Evolutionary conservation across 2,797 vertebrate species (phyloP), one percentile per base, ranked within the genome.

Genomic region (Calcarius lapponicus): DNA sequence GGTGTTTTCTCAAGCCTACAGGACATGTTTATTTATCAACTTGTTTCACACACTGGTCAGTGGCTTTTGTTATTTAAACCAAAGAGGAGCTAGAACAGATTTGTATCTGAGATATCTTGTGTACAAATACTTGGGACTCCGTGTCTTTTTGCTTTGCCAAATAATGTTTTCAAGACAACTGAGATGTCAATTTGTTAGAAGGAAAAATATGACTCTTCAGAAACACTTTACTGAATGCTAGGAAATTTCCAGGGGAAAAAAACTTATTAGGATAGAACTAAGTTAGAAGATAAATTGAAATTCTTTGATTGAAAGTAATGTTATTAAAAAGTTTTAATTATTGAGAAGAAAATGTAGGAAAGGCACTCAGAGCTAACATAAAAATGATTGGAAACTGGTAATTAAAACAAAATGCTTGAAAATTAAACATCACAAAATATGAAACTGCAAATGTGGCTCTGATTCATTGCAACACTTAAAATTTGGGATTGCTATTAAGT

Each of bases 251-350:
- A 92, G 60, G 94, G 88, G 17, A 61, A 61, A 90, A 81, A 62
- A 79, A 17, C 80, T 93, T 97, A 92, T 82, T 95, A 95, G 48
- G 78, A 80, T 85, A 92, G 83, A 95, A 79, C 80, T 90, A 95
- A 95, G 93, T 92, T 79, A 78, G 70, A 82, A 92, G 95, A 95
- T 89, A 90, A 96, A 97, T 94, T 93, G 81, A 96, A 96, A 96
- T 95, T 81, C 93, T 96, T 83, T 96, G 93, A 97, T 92, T 96
- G 94, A 96, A 97, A 96, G 92, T 96, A 92, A 80, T 61, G 81
- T 96, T 97, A 96, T 97, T 97, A 94, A 94, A 95, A 96, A 95
- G 91, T 96, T 97, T 97, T 97, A 97, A 97, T 97, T 97, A 97
- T 94, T 94, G 95, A 93, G 95, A 96, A 87, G 75, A 89, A 93